These are phyloP conservation scores for Heliconius himera DNA, from an alignment of 1,140 invertebrate genomes.

Conservation along the genomic window DNA sequence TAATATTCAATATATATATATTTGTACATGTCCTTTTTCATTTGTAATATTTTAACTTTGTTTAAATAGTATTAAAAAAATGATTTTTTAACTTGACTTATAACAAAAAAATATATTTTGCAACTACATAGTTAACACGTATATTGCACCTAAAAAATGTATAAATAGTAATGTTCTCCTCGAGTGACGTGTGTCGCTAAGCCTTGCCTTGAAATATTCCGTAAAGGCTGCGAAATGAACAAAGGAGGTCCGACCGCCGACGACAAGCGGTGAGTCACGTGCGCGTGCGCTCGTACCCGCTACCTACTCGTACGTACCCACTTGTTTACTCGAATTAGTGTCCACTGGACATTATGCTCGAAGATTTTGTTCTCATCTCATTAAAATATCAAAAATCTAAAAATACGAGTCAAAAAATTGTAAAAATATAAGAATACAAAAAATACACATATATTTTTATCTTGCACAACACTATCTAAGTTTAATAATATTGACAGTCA, in stretches of 20 bases:
- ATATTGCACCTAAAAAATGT: too few relatives aligned
- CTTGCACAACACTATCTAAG: too few relatives aligned
- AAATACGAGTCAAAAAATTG: background rate
- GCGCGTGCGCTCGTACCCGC: background rate
- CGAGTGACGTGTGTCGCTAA: background rate
- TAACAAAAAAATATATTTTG: too few relatives aligned
- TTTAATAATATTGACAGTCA: too few relatives aligned
- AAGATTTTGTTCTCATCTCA: slow-evolving; percentile 18
- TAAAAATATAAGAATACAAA: background rate
- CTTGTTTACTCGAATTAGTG: slow-evolving; percentile 7
- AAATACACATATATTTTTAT: too few relatives aligned
- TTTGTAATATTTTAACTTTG: too few relatives aligned
- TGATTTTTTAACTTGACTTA: too few relatives aligned
- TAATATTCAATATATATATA: too few relatives aligned
- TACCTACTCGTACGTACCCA: background rate
- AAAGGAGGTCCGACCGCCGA: slow-evolving; percentile 14
- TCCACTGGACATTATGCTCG: slow-evolving; percentile 21
- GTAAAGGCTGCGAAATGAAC: slow-evolving; percentile 9
- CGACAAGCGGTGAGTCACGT: slow-evolving; percentile 19
- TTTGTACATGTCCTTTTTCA: too few relatives aligned
- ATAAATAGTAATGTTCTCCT: background rate
- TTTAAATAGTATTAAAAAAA: too few relatives aligned
- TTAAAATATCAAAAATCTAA: background rate
- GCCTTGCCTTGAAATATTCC: background rate
- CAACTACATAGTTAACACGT: too few relatives aligned